Percentiles rank a stretch among this genome's conserved stretches.
Evolutionary conservation across 2,113 vertebrate species (phyloP).

Genomic region (Oreochromis spilurus): DNA sequence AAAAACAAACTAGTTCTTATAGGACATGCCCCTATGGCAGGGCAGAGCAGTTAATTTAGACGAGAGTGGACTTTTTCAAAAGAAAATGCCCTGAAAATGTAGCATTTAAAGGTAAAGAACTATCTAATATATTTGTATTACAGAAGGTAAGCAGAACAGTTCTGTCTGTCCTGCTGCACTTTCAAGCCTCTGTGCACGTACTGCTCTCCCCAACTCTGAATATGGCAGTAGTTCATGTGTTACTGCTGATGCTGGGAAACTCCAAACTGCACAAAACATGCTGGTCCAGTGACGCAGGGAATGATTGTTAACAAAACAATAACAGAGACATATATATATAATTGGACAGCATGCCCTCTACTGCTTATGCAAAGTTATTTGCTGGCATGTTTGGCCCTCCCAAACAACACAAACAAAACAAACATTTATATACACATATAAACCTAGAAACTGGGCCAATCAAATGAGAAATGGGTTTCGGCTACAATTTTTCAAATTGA

Average conservation of each 20-base stretch:
- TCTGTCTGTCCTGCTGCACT: slow-evolving; percentile 10
- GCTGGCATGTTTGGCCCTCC: neutral
- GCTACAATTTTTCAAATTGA: neutral
- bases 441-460: neutral
- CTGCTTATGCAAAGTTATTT: slow-evolving; percentile 11
- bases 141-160: neutral
- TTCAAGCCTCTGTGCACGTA: slow-evolving; percentile 22
- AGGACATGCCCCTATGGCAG: neutral
- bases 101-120: neutral
- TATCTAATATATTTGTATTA: neutral
- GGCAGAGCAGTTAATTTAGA: neutral
- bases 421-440: neutral
- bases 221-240: slow-evolving; percentile 40
- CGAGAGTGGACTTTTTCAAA: neutral
- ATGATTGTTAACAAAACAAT: slow-evolving; percentile 57
- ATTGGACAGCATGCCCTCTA: slow-evolving; percentile 44
- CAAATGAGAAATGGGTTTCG: neutral
- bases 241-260: slow-evolving; percentile 70
- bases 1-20: neutral
- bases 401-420: neutral
- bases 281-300: slow-evolving; percentile 39
- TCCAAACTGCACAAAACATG: slow-evolving; percentile 58
- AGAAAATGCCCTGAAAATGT: neutral
- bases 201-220: slow-evolving; percentile 30
- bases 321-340: neutral